These are phyloP conservation scores for Copidosoma aretas DNA, from an alignment of 2,888 invertebrate genomes.

Conservation along the genomic window DNA sequence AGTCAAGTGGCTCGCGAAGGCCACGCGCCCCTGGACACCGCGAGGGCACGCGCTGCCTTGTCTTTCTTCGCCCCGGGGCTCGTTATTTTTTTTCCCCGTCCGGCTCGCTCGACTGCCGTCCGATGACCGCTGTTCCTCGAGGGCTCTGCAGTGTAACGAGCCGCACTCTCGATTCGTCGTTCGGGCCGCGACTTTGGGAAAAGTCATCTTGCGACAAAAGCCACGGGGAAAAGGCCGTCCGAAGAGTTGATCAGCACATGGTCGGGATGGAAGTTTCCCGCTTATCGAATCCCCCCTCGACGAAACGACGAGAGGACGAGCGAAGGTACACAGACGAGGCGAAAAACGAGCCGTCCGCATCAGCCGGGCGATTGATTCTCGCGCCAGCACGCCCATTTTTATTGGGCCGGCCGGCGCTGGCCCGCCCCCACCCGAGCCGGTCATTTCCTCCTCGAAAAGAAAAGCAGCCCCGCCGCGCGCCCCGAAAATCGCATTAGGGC, in stretches of 20 bases:
- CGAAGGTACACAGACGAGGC: not conserved
- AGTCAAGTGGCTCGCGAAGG: not conserved
- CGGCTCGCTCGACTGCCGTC: not conserved
- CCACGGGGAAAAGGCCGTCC: not conserved
- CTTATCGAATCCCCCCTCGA: too few relatives aligned
- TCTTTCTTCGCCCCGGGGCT: not conserved
- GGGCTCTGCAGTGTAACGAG: not conserved
- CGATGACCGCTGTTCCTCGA: not conserved
- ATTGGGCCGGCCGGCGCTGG: constrained; percentile 25
- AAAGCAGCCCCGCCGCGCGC: constrained; percentile 15
- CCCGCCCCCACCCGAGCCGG: constrained; percentile 31
- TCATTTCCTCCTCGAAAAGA: constrained; percentile 41
- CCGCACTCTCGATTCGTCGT: not conserved
- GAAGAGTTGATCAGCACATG: constrained; percentile 9
- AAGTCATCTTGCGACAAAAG: not conserved
- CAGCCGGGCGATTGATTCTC: constrained; percentile 47
- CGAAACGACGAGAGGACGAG: not conserved
- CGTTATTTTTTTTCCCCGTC: constrained; percentile 20
- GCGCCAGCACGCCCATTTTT: constrained; percentile 45
- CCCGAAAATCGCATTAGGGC: constrained; percentile 38
- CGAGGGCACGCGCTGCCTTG: not conserved
- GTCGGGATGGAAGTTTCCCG: constrained; percentile 25
- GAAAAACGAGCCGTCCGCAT: constrained; percentile 31
- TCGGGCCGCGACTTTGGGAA: too few relatives aligned
- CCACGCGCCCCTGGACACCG: not conserved